Conservation (phyloP, 53 echinoderm and acorn worm species). For the Stichopus horrens region DNA sequence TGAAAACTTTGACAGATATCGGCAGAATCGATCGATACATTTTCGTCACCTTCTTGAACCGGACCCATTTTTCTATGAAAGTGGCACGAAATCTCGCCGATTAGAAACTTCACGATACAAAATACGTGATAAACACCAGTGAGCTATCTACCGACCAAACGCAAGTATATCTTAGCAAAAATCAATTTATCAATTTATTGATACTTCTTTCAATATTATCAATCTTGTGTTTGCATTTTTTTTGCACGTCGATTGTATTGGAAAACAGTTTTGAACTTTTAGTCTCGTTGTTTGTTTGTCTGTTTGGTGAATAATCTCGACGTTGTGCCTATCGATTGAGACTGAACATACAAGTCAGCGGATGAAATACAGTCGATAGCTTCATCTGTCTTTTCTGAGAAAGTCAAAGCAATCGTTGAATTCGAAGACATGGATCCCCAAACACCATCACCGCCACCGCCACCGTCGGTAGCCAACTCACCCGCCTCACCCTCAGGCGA, state of each 20-base stretch:
- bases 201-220: neutral
- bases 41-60: neutral
- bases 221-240: neutral
- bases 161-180: neutral
- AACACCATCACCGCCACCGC: neutral
- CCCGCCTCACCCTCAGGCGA: neutral
- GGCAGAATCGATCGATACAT: neutral
- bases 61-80: neutral
- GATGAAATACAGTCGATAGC: neutral
- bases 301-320: neutral
- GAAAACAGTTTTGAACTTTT: too few species aligned
- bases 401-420: neutral
- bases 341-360: neutral
- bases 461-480: neutral
- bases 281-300: neutral
- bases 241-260: too few species aligned
- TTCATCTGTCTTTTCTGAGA: neutral
- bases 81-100: neutral
- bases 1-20: neutral
- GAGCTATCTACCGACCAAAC: neutral
- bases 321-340: neutral
- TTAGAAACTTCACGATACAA: neutral
- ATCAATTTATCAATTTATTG: conserved; percentile 4
- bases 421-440: neutral
- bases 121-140: neutral